phyloP scores from a whole-genome alignment of 2,113 vertebrate genomes.

The Notarius lentiginosus region DNA sequence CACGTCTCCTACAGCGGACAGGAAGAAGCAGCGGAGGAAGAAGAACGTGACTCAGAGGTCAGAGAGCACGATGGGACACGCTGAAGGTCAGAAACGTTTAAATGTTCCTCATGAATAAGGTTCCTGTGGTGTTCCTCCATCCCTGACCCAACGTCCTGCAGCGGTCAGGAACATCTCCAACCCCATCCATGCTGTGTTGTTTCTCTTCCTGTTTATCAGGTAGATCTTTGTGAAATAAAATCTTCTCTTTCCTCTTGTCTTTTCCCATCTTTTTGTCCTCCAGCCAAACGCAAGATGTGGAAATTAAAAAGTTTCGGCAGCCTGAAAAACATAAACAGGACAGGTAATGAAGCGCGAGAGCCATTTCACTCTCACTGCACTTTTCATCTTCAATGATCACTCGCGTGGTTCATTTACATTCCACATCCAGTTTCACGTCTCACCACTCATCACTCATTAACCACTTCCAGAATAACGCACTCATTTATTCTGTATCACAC shows the following conservation, averaged over 20 bases:
- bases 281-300: slow-evolving; percentile 99
- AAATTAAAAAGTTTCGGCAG: slow-evolving; percentile 99
- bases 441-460: neutral
- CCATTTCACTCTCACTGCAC: neutral
- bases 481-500: neutral
- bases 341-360: slow-evolving; percentile 81
- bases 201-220: neutral
- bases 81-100: slow-evolving; percentile 79
- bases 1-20: slow-evolving; percentile 82
- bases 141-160: neutral
- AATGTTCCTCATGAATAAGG: neutral
- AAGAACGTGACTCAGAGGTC: slow-evolving; percentile 89
- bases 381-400: neutral
- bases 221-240: neutral
- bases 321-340: slow-evolving; percentile 99
- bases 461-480: neutral
- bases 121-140: neutral
- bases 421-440: neutral
- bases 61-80: slow-evolving; percentile 82
- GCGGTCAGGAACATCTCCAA: neutral
- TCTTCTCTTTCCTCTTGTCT: slow-evolving; percentile 51
- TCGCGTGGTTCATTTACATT: neutral
- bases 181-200: neutral
- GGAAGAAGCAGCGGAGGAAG: slow-evolving; percentile 93
- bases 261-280: slow-evolving; percentile 57